Percentiles rank a stretch among this genome's conserved stretches.
phyloP scores from a whole-genome alignment of 2,888 invertebrate genomes.

The Cephus pygmeus region DNA sequence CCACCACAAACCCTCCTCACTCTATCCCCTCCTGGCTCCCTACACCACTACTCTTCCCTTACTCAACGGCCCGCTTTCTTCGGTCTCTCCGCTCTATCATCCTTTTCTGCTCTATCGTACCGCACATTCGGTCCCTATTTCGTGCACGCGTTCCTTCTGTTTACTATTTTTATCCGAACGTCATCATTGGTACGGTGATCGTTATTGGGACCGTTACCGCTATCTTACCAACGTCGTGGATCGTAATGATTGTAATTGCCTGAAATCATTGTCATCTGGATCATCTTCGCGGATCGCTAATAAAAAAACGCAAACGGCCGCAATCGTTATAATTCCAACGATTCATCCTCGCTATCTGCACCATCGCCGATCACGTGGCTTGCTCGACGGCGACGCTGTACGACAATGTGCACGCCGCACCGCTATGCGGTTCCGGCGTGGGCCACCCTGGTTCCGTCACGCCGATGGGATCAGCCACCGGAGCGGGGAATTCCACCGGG shows the following conservation, averaged over 20 bases:
- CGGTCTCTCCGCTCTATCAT: constrained; percentile 25
- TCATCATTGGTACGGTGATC: constrained; percentile 17
- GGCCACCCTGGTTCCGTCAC: constrained; percentile 65
- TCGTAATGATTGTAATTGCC: not conserved
- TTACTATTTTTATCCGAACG: constrained; percentile 49
- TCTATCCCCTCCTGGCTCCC: constrained; percentile 24
- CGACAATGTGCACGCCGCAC: constrained; percentile 82
- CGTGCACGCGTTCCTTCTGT: constrained; percentile 55
- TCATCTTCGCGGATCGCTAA: not conserved
- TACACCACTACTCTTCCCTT: constrained; percentile 46
- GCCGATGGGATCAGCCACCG: constrained; percentile 75
- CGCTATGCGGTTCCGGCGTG: constrained; percentile 69
- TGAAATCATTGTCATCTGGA: constrained; percentile 20
- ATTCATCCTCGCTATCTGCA: constrained; percentile 71
- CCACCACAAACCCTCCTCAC: constrained; percentile 34
- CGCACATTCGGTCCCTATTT: constrained; percentile 24
- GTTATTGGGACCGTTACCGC: not conserved
- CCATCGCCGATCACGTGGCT: constrained; percentile 81
- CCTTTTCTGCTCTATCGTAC: constrained; percentile 43
- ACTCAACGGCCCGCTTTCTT: constrained; percentile 22
- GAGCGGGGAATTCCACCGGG: constrained; percentile 86
- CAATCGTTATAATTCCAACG: constrained; percentile 47
- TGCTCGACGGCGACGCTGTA: constrained; percentile 86
- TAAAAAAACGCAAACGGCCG: constrained; percentile 24
- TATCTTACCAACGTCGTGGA: not conserved